phyloP scores from a whole-genome alignment of 1,140 invertebrate species.

The Plutomurus gul region DNA sequence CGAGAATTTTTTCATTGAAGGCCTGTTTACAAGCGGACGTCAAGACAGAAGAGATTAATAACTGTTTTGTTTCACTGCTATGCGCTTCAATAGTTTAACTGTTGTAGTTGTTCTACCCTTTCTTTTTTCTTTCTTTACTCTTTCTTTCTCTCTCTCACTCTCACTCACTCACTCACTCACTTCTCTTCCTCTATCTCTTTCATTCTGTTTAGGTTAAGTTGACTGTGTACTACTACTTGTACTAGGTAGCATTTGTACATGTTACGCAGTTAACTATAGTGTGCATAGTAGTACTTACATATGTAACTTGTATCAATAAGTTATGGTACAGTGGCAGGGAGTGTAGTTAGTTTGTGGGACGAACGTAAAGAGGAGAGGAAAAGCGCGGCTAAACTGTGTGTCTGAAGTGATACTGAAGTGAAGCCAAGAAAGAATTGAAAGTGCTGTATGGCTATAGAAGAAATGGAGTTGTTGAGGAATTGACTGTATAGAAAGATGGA shows the following conservation, averaged over 20 bases:
- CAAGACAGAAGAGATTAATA: conserved; percentile 44
- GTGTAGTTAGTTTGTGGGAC: too few relatives aligned
- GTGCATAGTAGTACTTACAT: too few relatives aligned
- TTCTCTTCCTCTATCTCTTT: too few relatives aligned
- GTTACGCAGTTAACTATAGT: too few relatives aligned
- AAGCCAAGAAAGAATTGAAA: conserved; percentile 5
- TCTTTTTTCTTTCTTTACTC: background rate
- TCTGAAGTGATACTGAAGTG: conserved; percentile 16
- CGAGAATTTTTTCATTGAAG: conserved; percentile 19
- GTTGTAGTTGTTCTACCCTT: background rate
- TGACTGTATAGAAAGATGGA: background rate
- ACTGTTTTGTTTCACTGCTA: conserved; percentile 43
- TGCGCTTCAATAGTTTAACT: conserved; percentile 13
- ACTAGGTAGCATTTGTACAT: too few relatives aligned
- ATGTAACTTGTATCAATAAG: too few relatives aligned
- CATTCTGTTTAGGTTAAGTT: too few relatives aligned
- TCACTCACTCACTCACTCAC: too few relatives aligned
- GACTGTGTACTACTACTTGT: too few relatives aligned
- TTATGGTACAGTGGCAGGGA: too few relatives aligned
- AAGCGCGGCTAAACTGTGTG: background rate
- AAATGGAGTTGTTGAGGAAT: conserved; percentile 9
- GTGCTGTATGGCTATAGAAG: background rate
- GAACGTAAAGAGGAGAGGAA: background rate
- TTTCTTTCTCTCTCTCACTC: background rate
- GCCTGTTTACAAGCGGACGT: conserved; percentile 33